Percentiles rank a stretch among this genome's conserved stretches.
Evolutionary conservation across 2,113 vertebrate species (phyloP).

Genomic region (Merops nubicus): DNA sequence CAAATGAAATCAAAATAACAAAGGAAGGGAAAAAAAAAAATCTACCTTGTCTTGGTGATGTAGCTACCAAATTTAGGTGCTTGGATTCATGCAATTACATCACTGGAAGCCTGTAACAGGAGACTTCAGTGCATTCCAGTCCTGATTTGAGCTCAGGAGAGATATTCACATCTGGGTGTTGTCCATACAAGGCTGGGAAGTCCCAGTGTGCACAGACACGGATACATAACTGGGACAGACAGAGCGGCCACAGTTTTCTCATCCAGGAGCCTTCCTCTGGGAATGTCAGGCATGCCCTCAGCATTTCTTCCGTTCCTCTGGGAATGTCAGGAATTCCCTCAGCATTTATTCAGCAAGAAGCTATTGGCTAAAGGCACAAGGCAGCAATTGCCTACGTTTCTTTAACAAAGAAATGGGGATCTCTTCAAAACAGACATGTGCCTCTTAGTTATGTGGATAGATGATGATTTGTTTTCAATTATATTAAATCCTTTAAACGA

Average conservation of each 20-base stretch:
- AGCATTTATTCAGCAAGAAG: conserved; percentile 12
- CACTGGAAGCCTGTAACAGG: neutral
- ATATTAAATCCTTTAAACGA: neutral
- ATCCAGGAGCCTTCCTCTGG: neutral
- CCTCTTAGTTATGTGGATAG: neutral
- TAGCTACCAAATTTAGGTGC: neutral
- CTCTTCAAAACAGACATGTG: neutral
- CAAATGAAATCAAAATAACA: neutral
- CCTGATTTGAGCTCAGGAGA: fast-evolving
- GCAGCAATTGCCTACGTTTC: neutral
- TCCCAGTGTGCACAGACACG: neutral
- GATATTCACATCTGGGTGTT: neutral
- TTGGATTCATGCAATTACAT: neutral
- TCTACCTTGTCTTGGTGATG: neutral
- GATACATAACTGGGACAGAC: neutral
- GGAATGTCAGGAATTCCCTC: conserved; percentile 61
- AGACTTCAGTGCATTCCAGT: neutral
- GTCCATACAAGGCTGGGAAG: conserved; percentile 21
- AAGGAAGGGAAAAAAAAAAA: neutral
- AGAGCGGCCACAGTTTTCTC: neutral
- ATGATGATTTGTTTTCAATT: neutral
- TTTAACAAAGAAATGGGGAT: neutral
- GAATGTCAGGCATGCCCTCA: conserved; percentile 60
- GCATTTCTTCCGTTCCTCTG: neutral
- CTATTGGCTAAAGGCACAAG: neutral